Evolutionary conservation across 1,140 invertebrate genomes (phyloP), one percentile per base, ranked within the genome.

Genomic region (Lepidotrigona ventralis): DNA sequence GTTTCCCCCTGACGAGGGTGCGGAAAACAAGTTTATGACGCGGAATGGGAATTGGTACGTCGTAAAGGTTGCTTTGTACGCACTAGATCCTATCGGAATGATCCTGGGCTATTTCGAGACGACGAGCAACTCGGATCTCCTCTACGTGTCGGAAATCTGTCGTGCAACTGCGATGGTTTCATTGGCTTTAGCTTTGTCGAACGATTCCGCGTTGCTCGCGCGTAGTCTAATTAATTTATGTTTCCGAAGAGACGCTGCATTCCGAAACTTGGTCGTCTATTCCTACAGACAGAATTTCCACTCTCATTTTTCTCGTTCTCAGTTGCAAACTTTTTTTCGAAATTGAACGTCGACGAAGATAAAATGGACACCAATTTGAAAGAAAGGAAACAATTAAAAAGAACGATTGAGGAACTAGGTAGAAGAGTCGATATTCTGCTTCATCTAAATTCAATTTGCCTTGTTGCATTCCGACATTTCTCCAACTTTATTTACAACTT

Each of bases 21-120:
- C 54, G 74, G 83, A 89, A 90, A 92, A 90, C 88, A 91, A 90
- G 86, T 90, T 92, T 91, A 92, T 88, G 87, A 87, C 64, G 74
- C 83, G 84, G 86, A 91, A 90, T 90, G 84, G 82, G 88, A 90
- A 89, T 90, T 89, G 87, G 85, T 86, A 84, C 80, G 85, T 84
- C 76, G 86, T 90, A 90, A 90, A 90, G 79, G 54, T 72, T 56
- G 79, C 58, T 53, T 19, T 19, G n/a, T 58, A 71, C 69, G 69
- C 69, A 26, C 63, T 70, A 56, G 51, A 63, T 70, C 23, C 74
- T 33, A 46, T 69, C 71, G 70, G n/a, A 21, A 69, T 60, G 75
- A 75, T 80, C 64, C 51, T 26, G 5, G 11, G 21, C 39, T 26
- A 46, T 75, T 73, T 15, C 11, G 9, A n/a, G 17, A 17, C 14